Evolutionary conservation across 2,888 invertebrate species (phyloP).

Genomic region (Sminthurinus aureus): DNA sequence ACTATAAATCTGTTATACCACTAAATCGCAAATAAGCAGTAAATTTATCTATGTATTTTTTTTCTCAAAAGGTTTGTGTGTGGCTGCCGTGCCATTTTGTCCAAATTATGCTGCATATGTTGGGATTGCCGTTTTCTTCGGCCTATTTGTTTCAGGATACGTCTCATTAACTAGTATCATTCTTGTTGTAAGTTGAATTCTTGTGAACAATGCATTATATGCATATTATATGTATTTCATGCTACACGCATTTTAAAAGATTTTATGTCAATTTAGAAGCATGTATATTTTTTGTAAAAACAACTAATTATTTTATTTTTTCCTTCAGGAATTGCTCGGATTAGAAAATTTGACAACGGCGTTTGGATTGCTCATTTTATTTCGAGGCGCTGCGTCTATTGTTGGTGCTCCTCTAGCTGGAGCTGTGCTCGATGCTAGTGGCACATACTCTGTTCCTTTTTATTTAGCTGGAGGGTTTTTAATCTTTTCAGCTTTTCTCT

Average conservation of each 20-base stretch:
- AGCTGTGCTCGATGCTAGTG: conserved; percentile 86
- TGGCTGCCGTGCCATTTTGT: conserved; percentile 85
- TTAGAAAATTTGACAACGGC: conserved; percentile 96
- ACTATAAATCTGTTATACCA: too few species aligned
- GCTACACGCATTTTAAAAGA: too few species aligned
- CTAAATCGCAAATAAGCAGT: too few species aligned
- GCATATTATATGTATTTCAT: too few species aligned
- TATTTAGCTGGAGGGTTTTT: conserved; percentile 91
- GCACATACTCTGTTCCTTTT: conserved; percentile 86
- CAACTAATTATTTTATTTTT: background rate
- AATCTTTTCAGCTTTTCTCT: conserved; percentile 81
- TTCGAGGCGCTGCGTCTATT: conserved; percentile 93
- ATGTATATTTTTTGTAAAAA: background rate
- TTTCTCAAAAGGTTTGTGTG: conserved; percentile 72
- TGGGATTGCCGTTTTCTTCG: conserved; percentile 85
- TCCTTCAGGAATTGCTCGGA: conserved; percentile 79
- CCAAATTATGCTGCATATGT: conserved; percentile 76
- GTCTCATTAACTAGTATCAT: conserved; percentile 98
- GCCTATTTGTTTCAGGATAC: conserved; percentile 91
- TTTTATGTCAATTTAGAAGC: too few species aligned
- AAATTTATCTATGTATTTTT: too few species aligned
- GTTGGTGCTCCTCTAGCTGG: conserved; percentile 71
- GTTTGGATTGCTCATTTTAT: conserved; percentile 93
- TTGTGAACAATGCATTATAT: too few species aligned
- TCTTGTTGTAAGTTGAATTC: conserved; percentile 70